These are phyloP conservation scores for Podarcis raffonei DNA, from an alignment of 2,113 vertebrate species.

Conservation along the genomic window DNA sequence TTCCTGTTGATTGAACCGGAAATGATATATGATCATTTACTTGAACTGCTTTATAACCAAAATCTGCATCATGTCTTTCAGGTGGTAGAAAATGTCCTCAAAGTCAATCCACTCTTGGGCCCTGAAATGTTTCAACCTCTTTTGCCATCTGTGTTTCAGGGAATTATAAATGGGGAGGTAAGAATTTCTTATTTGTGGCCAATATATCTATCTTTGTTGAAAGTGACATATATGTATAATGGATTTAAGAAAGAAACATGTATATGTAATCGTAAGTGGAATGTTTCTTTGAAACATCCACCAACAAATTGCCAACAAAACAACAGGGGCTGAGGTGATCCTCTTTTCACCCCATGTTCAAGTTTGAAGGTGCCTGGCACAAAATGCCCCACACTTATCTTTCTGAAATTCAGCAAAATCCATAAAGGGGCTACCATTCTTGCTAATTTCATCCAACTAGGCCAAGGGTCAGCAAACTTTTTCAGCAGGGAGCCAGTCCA, in stretches of 20 bases:
- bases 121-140: constrained; percentile 93
- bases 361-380: too few relatives aligned
- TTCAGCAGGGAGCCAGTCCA: too few relatives aligned
- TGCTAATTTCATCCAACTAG: too few relatives aligned
- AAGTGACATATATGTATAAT: neutral
- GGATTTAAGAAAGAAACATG: neutral
- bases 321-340: too few relatives aligned
- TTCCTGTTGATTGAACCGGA: neutral
- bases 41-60: neutral
- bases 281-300: neutral
- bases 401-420: too few relatives aligned
- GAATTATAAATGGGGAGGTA: constrained; percentile 94
- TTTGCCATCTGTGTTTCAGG: constrained; percentile 87
- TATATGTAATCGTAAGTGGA: neutral
- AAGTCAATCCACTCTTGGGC: constrained; percentile 89
- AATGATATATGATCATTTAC: neutral
- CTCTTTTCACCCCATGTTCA: too few relatives aligned
- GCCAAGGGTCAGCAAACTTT: too few relatives aligned
- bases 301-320: too few relatives aligned
- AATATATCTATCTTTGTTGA: too few relatives aligned
- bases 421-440: too few relatives aligned
- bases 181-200: constrained; percentile 54
- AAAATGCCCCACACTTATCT: too few relatives aligned
- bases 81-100: constrained; percentile 95
- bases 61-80: constrained; percentile 62